Conservation (phyloP, 2,888 invertebrate genomes). For the Octonoba sinensis region DNA sequence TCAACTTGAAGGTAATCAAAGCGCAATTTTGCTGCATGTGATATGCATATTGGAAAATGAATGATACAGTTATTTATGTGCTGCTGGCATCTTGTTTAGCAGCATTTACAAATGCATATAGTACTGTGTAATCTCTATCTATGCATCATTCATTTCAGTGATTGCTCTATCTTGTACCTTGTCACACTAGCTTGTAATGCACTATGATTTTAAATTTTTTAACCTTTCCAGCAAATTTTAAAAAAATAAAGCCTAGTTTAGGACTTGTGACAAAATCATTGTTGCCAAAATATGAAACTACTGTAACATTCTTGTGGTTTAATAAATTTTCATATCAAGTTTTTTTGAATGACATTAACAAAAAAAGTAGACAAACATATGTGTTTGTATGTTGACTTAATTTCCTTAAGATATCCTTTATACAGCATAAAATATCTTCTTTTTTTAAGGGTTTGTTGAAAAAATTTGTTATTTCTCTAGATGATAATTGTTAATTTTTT, state of each 20-base stretch:
- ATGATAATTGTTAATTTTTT: neutral
- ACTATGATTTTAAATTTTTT: conserved; percentile 46
- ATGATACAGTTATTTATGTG: conserved; percentile 52
- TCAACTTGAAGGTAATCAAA: conserved; percentile 41
- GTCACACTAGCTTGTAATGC: conserved; percentile 63
- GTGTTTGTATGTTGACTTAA: too few relatives aligned
- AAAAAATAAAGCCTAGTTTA: neutral
- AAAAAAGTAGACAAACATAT: too few relatives aligned
- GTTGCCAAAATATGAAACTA: too few relatives aligned
- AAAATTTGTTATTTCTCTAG: neutral
- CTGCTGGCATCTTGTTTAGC: conserved; percentile 64
- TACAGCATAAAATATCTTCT: neutral
- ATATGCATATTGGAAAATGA: conserved; percentile 61
- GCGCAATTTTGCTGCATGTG: conserved; percentile 66
- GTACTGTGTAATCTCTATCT: conserved; percentile 50
- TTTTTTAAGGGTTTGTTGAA: neutral
- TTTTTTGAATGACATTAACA: too few relatives aligned
- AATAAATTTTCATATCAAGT: too few relatives aligned
- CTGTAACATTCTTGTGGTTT: too few relatives aligned
- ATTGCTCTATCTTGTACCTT: conserved; percentile 57
- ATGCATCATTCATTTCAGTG: conserved; percentile 59
- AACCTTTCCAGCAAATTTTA: conserved; percentile 31
- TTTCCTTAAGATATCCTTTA: too few relatives aligned
- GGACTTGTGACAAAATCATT: too few relatives aligned
- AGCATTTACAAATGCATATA: conserved; percentile 58